A percentile compares a stretch with the other conserved stretches of the same genome.
Conservation (phyloP, 2,888 invertebrate species). For the Tanytarsus gracilentus region DNA sequence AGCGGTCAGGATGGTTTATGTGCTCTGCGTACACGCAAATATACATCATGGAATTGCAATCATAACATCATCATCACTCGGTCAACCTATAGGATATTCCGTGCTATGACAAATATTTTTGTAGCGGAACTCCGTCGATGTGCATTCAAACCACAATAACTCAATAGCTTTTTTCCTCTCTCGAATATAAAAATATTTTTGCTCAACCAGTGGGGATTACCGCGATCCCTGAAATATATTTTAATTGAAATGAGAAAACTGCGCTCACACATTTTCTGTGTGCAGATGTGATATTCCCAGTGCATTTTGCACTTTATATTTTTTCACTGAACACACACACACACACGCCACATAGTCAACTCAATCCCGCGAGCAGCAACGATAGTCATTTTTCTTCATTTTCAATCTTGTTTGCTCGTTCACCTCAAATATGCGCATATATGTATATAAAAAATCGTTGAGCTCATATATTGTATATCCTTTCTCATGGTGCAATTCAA, state of each 20-base stretch:
- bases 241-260: too few species aligned
- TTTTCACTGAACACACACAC: too few species aligned
- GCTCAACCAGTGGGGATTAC: too few species aligned
- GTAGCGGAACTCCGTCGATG: not conserved
- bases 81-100: constrained; percentile 4
- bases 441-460: not conserved
- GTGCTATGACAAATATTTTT: constrained; percentile 6
- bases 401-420: constrained; percentile 10
- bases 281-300: too few species aligned
- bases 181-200: not conserved
- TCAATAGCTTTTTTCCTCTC: constrained; percentile 8
- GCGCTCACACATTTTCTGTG: not conserved
- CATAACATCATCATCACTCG: constrained; percentile 18
- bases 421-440: not conserved
- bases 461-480: not conserved
- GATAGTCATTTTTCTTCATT: not conserved
- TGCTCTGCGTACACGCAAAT: constrained; percentile 4
- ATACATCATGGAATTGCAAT: constrained; percentile 20
- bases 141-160: not conserved
- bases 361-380: too few species aligned
- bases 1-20: not conserved
- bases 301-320: too few species aligned
- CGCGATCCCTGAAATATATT: too few species aligned
- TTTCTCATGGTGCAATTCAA: not conserved
- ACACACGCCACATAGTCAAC: too few species aligned